phyloP scores from a whole-genome alignment of 2,888 invertebrate genomes.

The Amblyjoppa fuscipennis region DNA sequence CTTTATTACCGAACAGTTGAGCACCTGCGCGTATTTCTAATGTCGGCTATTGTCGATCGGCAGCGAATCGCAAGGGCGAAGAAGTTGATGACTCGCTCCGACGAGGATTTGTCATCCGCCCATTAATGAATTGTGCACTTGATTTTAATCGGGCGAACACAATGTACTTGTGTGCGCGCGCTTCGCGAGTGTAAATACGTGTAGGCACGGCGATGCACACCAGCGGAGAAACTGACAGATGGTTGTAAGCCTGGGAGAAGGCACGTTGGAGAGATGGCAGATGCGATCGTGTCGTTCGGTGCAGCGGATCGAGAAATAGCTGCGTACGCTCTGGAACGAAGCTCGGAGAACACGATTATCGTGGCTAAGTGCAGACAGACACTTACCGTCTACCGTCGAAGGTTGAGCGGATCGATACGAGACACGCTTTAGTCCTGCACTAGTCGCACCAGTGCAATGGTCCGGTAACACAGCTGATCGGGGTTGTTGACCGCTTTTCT shows the following conservation, averaged over 20 bases:
- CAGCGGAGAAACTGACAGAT: constrained; percentile 43
- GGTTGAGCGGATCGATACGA: not conserved
- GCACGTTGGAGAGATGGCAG: not conserved
- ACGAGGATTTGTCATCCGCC: constrained; percentile 62
- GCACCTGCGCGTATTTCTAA: not conserved
- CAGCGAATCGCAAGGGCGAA: not conserved
- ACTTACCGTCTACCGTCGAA: not conserved
- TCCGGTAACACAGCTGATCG: too few species aligned
- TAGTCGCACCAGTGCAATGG: too few species aligned
- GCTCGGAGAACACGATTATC: not conserved
- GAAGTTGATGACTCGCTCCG: constrained; percentile 42
- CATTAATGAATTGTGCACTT: constrained; percentile 58
- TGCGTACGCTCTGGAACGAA: not conserved
- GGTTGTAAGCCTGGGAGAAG: constrained; percentile 26
- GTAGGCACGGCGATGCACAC: constrained; percentile 3
- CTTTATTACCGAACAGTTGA: not conserved
- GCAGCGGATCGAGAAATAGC: not conserved
- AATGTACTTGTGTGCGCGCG: not conserved
- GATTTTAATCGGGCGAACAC: constrained; percentile 49
- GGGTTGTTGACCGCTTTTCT: too few species aligned
- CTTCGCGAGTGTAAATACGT: not conserved
- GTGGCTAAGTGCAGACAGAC: not conserved
- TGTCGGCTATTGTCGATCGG: constrained; percentile 28
- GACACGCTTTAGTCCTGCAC: not conserved
- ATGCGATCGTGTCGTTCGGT: not conserved